Base-by-base conservation (phyloP, 2,888 invertebrate species). In the Caenorhabditis virilis region DNA sequence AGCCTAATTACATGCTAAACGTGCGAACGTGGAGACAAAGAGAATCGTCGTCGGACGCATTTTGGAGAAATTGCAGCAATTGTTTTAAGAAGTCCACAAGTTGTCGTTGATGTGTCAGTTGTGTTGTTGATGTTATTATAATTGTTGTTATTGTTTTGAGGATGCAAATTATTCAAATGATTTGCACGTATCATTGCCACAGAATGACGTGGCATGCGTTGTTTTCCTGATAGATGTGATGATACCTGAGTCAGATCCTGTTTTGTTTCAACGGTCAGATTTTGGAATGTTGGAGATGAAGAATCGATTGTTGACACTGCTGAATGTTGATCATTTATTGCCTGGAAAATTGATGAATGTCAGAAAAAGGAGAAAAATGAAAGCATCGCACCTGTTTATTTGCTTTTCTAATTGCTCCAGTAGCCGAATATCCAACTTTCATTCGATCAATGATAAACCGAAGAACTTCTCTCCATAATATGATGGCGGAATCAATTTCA, bases 401-500 rank as follows among this genome's bases (percentile, higher is more conserved):
- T 9, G 64, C 69, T 52, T 75, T 75, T 27, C 74, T 39, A 22
- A 70, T 72, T 4, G 54, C 59, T 27, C 69, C 72, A 30, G 59
- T 72, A 39, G 51, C 67, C 13, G 48, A 50, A 20, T 72, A 65
- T 11, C 74, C 74, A 7, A 70, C 59, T 43, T 66, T 75, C 74
- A 75, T 75, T 11, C 69, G 63, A 48, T 65, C 66, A 27, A 75
- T 72, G 16, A 72, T 75, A 43, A 72, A 66, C 2, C 72, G 55
- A 16, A 75, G 56, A 0, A 75, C 68, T 51, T 72, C 74, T 48
- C 74, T 38, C 74, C 74, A 75, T 9, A 75, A 46, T 23, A 75
- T 75, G 18, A 75, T 75, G 1, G 74, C 74, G 6, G 70, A 66
- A 42, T 75, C 74, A 33, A 71, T 75, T 46, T 75, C 72, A 7